These are phyloP conservation scores for Sarcophaga bullata DNA, from an alignment of 1,140 invertebrate species.

Conservation along the genomic window DNA sequence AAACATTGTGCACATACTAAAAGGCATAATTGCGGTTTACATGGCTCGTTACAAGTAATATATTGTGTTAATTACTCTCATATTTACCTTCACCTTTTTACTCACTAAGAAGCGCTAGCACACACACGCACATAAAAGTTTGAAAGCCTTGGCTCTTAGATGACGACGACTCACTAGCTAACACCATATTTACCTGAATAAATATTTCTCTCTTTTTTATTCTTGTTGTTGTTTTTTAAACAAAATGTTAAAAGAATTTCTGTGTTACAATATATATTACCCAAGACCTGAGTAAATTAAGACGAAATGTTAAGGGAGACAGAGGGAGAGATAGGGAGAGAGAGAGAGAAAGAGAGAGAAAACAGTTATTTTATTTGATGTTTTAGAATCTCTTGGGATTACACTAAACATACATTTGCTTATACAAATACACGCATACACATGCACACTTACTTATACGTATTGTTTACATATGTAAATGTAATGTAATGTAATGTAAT, in stretches of 20 bases:
- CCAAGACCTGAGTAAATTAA: neutral
- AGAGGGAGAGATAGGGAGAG: neutral
- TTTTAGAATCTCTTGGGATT: neutral
- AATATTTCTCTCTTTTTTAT: neutral
- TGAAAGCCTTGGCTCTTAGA: too few relatives aligned
- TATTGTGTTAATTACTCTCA: neutral
- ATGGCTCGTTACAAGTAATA: too few relatives aligned
- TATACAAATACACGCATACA: neutral
- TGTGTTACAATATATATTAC: neutral
- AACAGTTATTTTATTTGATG: neutral
- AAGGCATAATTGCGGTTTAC: too few relatives aligned
- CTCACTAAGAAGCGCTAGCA: too few relatives aligned
- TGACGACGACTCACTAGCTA: too few relatives aligned
- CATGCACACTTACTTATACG: too few relatives aligned
- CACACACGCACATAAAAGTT: too few relatives aligned
- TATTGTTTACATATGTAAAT: neutral
- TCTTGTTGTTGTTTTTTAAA: too few relatives aligned
- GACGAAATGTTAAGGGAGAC: neutral
- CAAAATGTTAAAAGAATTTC: neutral
- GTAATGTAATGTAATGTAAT: neutral
- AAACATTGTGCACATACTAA: too few relatives aligned
- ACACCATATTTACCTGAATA: neutral
- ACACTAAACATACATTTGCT: conserved; percentile 5
- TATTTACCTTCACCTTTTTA: neutral
- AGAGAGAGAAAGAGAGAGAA: neutral